Conservation (phyloP, 2,888 invertebrate species). For the Colostygia pectinataria region DNA sequence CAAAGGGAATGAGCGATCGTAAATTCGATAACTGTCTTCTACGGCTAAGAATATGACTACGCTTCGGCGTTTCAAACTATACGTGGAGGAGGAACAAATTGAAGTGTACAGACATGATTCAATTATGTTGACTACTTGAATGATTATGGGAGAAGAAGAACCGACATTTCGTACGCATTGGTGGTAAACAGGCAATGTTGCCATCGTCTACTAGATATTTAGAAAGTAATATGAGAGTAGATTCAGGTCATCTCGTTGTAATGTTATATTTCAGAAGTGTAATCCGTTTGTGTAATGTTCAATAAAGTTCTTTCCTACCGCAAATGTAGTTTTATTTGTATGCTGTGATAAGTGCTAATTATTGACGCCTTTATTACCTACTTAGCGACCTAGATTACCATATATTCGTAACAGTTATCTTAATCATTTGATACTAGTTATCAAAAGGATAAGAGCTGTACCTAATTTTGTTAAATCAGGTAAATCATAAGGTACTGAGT, state of each 20-base stretch:
- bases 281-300: constrained; percentile 65
- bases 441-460: constrained; percentile 62
- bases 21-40: constrained; percentile 10
- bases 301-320: constrained; percentile 65
- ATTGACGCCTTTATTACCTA: not conserved
- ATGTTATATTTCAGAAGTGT: constrained; percentile 52
- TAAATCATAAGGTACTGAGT: constrained; percentile 57
- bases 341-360: not conserved
- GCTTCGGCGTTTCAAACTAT: constrained; percentile 17
- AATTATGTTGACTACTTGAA: constrained; percentile 16
- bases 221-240: constrained; percentile 49
- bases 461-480: constrained; percentile 54
- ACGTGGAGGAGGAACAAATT: constrained; percentile 17
- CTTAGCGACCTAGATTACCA: constrained; percentile 48
- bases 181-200: constrained; percentile 13
- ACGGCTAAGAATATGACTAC: constrained; percentile 15
- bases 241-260: constrained; percentile 50
- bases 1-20: not conserved
- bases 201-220: constrained; percentile 25
- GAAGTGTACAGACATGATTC: constrained; percentile 9
- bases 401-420: constrained; percentile 56
- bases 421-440: constrained; percentile 60
- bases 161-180: not conserved
- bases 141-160: constrained; percentile 19
- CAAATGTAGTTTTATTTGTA: constrained; percentile 35